phyloP scores from a whole-genome alignment of 2,797 vertebrate species.

The Hylomyscus alleni region DNA sequence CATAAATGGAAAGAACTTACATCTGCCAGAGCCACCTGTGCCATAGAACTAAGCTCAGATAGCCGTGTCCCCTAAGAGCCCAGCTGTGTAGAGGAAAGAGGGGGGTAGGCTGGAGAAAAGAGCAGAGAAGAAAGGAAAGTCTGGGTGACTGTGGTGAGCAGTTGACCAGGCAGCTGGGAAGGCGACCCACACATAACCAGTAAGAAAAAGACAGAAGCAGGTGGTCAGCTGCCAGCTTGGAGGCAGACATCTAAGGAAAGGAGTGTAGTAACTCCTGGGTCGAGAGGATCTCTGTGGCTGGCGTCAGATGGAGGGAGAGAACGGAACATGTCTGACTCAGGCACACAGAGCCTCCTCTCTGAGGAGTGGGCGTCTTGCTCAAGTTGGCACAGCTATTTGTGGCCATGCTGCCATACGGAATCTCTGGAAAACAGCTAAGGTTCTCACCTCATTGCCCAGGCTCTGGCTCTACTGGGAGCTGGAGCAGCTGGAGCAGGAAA shows the following conservation, averaged over 20 bases:
- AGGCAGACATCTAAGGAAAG: neutral
- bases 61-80: conserved; percentile 23
- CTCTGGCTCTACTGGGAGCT: neutral
- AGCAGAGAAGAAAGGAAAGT: neutral
- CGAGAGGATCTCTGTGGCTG: neutral
- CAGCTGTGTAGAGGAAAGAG: conserved; percentile 53
- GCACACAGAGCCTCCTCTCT: neutral
- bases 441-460: neutral
- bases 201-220: neutral
- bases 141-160: neutral
- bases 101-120: neutral
- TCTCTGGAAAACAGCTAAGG: neutral
- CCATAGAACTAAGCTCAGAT: conserved; percentile 34
- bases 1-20: conserved; percentile 72
- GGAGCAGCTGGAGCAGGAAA: neutral
- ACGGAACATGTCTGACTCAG: neutral
- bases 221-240: neutral
- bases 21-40: conserved; percentile 84
- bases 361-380: neutral
- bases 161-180: neutral
- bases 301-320: neutral
- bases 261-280: neutral
- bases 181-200: neutral
- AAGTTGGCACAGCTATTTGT: neutral
- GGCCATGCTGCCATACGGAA: neutral